Percentiles rank a stretch among this genome's conserved stretches.
These are phyloP conservation scores for Luperina nickerlii DNA, from an alignment of 2,888 invertebrate species.

Conservation along the genomic window DNA sequence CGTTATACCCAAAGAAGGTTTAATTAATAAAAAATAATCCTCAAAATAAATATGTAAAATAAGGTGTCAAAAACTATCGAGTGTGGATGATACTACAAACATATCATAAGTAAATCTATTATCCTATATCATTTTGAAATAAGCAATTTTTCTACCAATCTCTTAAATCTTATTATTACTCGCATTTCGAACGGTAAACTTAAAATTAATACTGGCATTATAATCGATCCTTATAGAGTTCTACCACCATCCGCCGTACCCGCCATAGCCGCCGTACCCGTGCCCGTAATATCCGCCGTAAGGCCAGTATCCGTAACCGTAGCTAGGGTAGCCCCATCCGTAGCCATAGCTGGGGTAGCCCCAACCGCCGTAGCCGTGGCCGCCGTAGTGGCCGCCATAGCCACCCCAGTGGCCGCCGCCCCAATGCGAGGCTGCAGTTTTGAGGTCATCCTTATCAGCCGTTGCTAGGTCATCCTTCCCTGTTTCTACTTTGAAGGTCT, in stretches of 20 bases:
- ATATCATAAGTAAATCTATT: constrained; percentile 8
- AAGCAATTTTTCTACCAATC: constrained; percentile 3
- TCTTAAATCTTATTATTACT: constrained; percentile 33
- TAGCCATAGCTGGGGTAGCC: constrained; percentile 67
- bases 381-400: constrained; percentile 74
- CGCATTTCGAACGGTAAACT: constrained; percentile 51
- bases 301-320: constrained; percentile 71
- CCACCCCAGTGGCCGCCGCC: constrained; percentile 77
- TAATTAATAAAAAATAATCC: neutral
- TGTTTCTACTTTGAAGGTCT: constrained; percentile 60
- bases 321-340: constrained; percentile 65
- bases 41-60: constrained; percentile 11
- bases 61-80: constrained; percentile 11
- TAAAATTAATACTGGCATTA: constrained; percentile 71
- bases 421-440: constrained; percentile 85
- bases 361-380: constrained; percentile 52
- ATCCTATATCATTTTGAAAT: constrained; percentile 9
- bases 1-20: neutral
- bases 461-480: constrained; percentile 74
- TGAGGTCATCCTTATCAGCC: constrained; percentile 82
- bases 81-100: constrained; percentile 33
- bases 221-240: constrained; percentile 13
- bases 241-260: constrained; percentile 72
- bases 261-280: constrained; percentile 72
- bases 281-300: constrained; percentile 75